Evolutionary conservation across 37 sponge, comb jelly and placozoan genomes (phyloP).

Genomic region (Geodia barretti): DNA sequence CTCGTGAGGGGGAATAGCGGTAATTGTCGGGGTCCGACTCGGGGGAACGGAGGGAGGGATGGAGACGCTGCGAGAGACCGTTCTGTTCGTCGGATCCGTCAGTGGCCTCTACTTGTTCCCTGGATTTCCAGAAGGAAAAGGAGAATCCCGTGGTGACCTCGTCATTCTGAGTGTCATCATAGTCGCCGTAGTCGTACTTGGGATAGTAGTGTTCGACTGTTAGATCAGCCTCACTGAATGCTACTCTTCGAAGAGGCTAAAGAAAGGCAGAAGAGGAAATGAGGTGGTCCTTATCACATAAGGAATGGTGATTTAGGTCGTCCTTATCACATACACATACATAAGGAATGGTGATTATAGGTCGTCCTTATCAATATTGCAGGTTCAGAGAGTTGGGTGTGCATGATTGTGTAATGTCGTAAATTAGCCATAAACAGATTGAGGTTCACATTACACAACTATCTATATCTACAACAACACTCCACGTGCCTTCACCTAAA

Average conservation of each 20-base stretch:
- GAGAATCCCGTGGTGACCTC: not conserved
- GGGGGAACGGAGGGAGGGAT: conserved; percentile 26
- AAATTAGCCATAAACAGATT: no score
- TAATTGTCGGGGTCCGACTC: not conserved
- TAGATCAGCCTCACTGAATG: conserved; percentile 61
- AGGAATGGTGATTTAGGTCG: no score
- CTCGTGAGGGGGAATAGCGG: not conserved
- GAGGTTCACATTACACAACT: no score
- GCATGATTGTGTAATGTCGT: no score
- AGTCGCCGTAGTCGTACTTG: conserved; percentile 74
- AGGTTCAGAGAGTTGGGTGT: no score
- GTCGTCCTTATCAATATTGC: no score
- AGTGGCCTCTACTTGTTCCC: not conserved
- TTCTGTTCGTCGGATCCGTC: not conserved
- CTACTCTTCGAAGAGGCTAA: conserved; percentile 42
- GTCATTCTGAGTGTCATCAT: conserved; percentile 37
- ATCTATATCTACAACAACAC: no score
- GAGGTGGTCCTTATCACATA: no score
- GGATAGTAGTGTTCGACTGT: conserved; percentile 49
- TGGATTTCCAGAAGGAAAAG: not conserved
- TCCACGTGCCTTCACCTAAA: no score
- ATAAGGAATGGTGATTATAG: no score
- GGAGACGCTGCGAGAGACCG: conserved; percentile 35
- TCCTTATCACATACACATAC: not conserved
- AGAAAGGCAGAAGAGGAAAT: not conserved